Base-by-base conservation (phyloP, 2,888 invertebrate species). In the Gandaritis pyraliata region DNA sequence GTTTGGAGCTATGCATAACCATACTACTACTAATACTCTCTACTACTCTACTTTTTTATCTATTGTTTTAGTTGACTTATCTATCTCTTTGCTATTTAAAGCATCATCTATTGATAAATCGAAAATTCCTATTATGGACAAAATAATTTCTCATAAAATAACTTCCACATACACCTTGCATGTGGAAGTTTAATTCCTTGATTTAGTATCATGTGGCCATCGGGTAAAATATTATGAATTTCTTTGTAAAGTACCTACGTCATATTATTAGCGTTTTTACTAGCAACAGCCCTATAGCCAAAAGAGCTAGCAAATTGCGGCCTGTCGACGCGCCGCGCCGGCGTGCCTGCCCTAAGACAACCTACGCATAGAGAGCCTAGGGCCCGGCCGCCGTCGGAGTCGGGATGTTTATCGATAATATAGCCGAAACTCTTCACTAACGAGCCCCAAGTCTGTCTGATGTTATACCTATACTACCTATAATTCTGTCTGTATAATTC, bases 341-440 rank as follows among this genome's bases (percentile, higher is more conserved):
- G 80, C 81, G 81, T 86, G 86, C 90, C 89, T 90, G 90, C 88
- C 90, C 90, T 90, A 85, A 88, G 85, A 81, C 89, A 90, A 90
- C 86, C 76, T 83, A 86, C 76, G 85, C 82, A 86, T 85, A 87
- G 86, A 74, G 81, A 76, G 80, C 85, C 86, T 88, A 87, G 87
- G 86, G 83, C 82, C 74, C 78, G 11, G 80, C 59, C 56, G 45
- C 18, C 50, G 56, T 43, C 79, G 45, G 30, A 54, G 56, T 43
- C 79, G 77, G 76, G 78, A 77, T 79, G 78, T 78, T 82, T 78
- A 73, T 79, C 79, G 79, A 80, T 79, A 82, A 78, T 78, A 81
- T 71, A 69, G 72, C 70, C 76, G 68, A 74, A 73, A 75, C 70
- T 59, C 71, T 51, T 56, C 53, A 62, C 72, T 74, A 78, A 80